Evolutionary conservation across 2,113 vertebrate species (phyloP).

Genomic region (Talpa occidentalis): DNA sequence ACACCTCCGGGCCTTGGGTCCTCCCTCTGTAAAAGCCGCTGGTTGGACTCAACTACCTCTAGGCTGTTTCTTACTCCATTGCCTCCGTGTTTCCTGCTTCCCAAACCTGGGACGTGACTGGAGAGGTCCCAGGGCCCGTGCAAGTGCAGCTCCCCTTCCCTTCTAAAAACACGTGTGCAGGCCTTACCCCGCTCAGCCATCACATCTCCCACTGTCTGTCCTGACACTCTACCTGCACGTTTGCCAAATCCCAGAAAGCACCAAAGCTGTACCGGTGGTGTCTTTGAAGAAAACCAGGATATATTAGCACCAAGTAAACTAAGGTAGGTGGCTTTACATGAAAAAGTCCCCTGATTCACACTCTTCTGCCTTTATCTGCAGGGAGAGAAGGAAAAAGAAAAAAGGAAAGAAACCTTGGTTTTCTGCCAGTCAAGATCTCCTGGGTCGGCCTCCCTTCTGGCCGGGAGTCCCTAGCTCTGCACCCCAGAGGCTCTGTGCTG

Average conservation of each 20-base stretch:
- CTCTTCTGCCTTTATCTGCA: neutral
- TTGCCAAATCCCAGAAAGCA: neutral
- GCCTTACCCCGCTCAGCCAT: fast-evolving
- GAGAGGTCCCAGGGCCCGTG: neutral
- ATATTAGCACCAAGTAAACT: neutral
- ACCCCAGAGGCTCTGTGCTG: too few relatives aligned
- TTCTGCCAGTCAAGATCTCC: neutral
- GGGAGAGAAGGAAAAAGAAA: neutral
- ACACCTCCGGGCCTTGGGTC: neutral
- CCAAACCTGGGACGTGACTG: neutral
- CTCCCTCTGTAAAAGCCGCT: neutral
- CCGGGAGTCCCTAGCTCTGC: neutral
- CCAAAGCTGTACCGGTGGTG: neutral
- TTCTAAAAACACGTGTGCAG: neutral
- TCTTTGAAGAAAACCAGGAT: neutral
- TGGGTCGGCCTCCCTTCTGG: neutral
- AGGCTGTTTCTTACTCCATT: neutral
- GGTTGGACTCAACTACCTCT: neutral
- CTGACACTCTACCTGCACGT: neutral
- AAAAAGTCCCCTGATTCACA: neutral
- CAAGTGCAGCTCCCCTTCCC: neutral
- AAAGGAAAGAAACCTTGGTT: neutral
- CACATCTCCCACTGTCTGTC: neutral
- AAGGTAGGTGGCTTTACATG: neutral
- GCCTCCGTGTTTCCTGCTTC: neutral